Evolutionary conservation across 1,140 invertebrate genomes (phyloP), one percentile per base, ranked within the genome.

Genomic region (Eupeodes corollae): DNA sequence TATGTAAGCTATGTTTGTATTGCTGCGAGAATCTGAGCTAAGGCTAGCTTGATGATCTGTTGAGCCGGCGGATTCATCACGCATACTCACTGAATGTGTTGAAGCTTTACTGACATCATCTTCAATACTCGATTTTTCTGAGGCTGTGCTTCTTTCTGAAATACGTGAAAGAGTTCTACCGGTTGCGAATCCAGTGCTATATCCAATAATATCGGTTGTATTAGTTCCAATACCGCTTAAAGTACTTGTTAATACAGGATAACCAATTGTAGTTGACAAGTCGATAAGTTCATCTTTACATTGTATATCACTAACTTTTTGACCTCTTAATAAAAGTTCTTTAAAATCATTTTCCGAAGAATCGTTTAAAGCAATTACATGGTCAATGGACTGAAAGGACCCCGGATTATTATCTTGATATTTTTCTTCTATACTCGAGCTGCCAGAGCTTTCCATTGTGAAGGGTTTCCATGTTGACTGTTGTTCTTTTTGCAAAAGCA

Each of bases 21-120:
- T 76, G 56, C 79, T 79, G 0, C 83, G 80, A 5, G 86, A 83
- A 69, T 87, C 85, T 1, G 86, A 88, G 53, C 84, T 88, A 10
- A 88, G 65, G 60, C 85, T 88, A n/a, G 83, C 83, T 63, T 88
- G 85, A 62, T 84, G 83, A 62, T 88, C 84, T 59, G 84, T 88
- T 0, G 85, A 88, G 46, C 82, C 80, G 13, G 86, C 68, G 2
- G 85, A 88, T 60, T 88, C 85, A 58, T 88, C 86, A 53, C 87
- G 84, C 43, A 87, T 74, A 64, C 85, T 88, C 37, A 86, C 83
- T 6, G 85, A 87, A 44, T 84, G 75, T 15, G 71, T 73, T 31
- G 82, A 85, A 1, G 82, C 84, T 70, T 88, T 88, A 26, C 86
- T 87, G 0, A 86, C 86, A 67, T 89, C 86, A 58, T 89, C 86